These are phyloP conservation scores for Thymelicus sylvestris DNA, from an alignment of 2,888 invertebrate species.

Conservation along the genomic window DNA sequence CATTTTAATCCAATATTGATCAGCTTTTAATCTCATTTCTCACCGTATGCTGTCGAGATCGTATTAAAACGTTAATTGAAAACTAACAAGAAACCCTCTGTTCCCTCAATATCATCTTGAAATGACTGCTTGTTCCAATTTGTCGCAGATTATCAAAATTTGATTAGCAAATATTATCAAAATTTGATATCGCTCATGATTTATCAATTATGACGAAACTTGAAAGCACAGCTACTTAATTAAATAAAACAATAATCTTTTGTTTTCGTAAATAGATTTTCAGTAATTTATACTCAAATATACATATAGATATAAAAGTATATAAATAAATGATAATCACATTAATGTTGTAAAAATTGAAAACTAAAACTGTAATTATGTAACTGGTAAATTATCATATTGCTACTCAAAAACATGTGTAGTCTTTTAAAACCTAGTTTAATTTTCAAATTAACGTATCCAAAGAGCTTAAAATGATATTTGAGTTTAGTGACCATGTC, in stretches of 20 bases:
- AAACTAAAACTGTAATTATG: no score
- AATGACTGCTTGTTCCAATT: conserved; percentile 57
- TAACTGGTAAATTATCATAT: no score
- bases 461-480: no score
- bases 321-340: no score
- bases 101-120: conserved; percentile 45
- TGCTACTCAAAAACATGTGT: no score
- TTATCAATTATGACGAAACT: conserved; percentile 5
- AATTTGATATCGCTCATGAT: conserved; percentile 15
- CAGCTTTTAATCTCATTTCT: conserved; percentile 22
- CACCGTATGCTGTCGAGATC: conserved; percentile 32
- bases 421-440: no score
- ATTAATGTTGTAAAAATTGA: no score
- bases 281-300: no score
- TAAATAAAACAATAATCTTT: neutral
- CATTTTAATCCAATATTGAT: conserved; percentile 16
- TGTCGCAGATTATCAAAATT: conserved; percentile 3
- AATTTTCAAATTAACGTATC: no score
- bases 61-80: conserved; percentile 44
- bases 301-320: no score
- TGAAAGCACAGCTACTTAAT: conserved; percentile 4
- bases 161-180: conserved; percentile 26
- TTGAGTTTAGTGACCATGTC: no score
- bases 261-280: neutral
- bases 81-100: conserved; percentile 42